Conservation (phyloP, 2,888 invertebrate species). For the Drosophila meridionalis region DNA sequence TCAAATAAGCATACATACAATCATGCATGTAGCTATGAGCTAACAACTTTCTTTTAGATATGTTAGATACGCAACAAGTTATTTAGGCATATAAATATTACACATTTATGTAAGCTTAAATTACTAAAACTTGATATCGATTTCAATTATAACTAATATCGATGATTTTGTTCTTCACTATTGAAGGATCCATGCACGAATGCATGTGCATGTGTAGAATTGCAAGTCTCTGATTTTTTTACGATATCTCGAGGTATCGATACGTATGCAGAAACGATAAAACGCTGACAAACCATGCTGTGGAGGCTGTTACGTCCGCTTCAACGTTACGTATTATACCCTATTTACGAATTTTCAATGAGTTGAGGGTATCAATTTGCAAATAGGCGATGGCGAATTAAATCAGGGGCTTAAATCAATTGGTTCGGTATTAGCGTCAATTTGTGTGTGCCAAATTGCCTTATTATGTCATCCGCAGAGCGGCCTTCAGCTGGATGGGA, state of each 20-base stretch:
- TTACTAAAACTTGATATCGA: neutral
- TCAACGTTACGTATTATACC: neutral
- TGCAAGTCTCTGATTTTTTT: neutral
- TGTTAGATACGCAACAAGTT: no score
- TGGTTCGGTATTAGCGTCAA: constrained; percentile 24
- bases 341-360: neutral
- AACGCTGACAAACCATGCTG: neutral
- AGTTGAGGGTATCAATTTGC: constrained; percentile 4
- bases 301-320: neutral
- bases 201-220: neutral
- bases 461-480: constrained; percentile 40
- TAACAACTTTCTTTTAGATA: neutral
- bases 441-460: constrained; percentile 40
- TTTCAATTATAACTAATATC: neutral
- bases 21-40: neutral
- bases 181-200: neutral
- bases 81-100: neutral
- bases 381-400: constrained; percentile 25
- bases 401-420: constrained; percentile 33
- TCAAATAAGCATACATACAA: neutral
- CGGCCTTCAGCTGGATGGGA: constrained; percentile 35
- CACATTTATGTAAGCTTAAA: neutral
- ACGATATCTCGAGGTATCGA: neutral
- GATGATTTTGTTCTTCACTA: neutral
- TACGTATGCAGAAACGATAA: neutral